Conservation (phyloP, 2,888 invertebrate species). For the Thereva unica region DNA sequence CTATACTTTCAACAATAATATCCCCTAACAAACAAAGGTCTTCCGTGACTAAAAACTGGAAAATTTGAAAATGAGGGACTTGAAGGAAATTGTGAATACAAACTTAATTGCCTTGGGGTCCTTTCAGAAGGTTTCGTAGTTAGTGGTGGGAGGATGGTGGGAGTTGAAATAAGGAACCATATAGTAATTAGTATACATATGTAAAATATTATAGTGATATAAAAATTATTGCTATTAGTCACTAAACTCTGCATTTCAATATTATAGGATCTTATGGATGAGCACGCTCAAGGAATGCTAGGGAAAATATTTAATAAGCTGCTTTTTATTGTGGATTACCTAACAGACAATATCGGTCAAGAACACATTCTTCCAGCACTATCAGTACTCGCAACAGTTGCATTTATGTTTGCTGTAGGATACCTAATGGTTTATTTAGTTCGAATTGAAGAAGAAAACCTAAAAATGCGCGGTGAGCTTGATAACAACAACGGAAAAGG, state of each 20-base stretch:
- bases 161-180: no score
- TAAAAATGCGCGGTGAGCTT: constrained; percentile 47
- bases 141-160: no score
- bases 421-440: constrained; percentile 86
- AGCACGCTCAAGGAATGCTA: constrained; percentile 74
- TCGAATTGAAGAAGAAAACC: constrained; percentile 56
- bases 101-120: no score
- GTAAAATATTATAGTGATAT: no score
- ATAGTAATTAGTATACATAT: no score
- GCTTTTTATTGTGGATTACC: constrained; percentile 70
- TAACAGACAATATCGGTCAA: constrained; percentile 72
- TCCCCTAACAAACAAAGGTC: no score
- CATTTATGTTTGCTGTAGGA: constrained; percentile 77
- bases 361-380: constrained; percentile 79
- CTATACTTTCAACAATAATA: no score
- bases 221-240: neutral
- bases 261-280: constrained; percentile 73
- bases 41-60: no score
- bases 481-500: constrained; percentile 23
- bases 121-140: no score
- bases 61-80: no score
- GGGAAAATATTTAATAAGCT: constrained; percentile 70
- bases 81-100: no score
- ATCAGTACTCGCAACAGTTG: constrained; percentile 76
- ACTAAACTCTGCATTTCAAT: constrained; percentile 19